phyloP scores from a whole-genome alignment of 2,113 vertebrate species.

The Seriola dumerili region DNA sequence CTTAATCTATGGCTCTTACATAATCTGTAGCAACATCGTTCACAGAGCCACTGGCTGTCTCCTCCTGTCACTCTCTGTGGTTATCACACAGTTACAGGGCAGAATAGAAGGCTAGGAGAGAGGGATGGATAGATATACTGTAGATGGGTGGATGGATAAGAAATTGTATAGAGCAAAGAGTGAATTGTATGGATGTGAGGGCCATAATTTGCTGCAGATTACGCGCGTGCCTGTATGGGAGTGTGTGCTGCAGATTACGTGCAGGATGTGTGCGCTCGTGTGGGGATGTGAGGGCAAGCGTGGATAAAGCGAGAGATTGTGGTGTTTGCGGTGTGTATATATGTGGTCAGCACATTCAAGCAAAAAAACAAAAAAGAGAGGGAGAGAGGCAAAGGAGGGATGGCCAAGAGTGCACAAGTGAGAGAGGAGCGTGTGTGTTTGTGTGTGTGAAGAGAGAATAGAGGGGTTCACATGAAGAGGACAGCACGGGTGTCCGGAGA shows the following conservation, averaged over 20 bases:
- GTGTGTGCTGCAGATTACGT: conserved; percentile 46
- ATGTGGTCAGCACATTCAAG: conserved; percentile 15
- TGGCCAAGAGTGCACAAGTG: background rate
- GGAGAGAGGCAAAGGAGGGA: background rate
- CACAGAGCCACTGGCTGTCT: conserved; percentile 79
- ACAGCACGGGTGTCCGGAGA: conserved; percentile 5
- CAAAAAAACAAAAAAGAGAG: background rate
- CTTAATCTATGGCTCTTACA: conserved; percentile 83
- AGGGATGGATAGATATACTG: conserved; percentile 44
- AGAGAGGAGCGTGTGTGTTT: background rate
- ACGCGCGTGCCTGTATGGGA: conserved; percentile 12
- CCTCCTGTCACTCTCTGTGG: conserved; percentile 75
- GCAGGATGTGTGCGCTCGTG: conserved; percentile 7
- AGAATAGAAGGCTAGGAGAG: conserved; percentile 61
- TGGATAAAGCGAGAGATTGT: conserved; percentile 40
- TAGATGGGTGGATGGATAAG: conserved; percentile 43
- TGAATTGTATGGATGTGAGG: conserved; percentile 21
- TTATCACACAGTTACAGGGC: conserved; percentile 78
- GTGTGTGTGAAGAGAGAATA: background rate
- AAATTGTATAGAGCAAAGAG: conserved; percentile 28
- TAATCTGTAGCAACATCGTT: conserved; percentile 78
- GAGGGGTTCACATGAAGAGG: conserved; percentile 21
- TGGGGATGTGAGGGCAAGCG: conserved; percentile 11
- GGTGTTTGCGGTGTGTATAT: conserved; percentile 4
- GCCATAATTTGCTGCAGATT: conserved; percentile 43